A percentile compares a stretch with the other conserved stretches of the same genome.
Evolutionary conservation across 2,888 invertebrate species (phyloP).

Genomic region (Ornithoptera priamus): DNA sequence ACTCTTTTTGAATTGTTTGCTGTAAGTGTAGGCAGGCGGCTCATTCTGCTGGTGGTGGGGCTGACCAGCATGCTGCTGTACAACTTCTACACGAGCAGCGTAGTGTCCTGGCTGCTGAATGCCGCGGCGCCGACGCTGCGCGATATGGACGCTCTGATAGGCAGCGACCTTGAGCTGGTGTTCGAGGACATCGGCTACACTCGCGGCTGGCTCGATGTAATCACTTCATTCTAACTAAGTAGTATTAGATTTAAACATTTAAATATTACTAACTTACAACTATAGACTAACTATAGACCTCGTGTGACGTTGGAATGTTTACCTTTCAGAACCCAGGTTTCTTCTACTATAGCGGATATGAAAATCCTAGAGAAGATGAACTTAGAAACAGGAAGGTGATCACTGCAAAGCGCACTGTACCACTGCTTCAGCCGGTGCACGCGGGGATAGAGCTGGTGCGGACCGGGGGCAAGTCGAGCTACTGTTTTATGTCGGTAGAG

Average conservation of each 20-base stretch:
- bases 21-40: slow-evolving; percentile 51
- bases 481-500: background rate
- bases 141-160: slow-evolving; percentile 69
- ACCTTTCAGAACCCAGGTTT: slow-evolving; percentile 59
- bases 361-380: slow-evolving; percentile 61
- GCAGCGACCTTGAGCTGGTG: slow-evolving; percentile 71
- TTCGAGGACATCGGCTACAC: slow-evolving; percentile 77
- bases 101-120: slow-evolving; percentile 79
- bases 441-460: slow-evolving; percentile 57
- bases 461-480: slow-evolving; percentile 48
- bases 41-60: slow-evolving; percentile 59
- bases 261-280: too few relatives aligned
- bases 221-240: too few relatives aligned
- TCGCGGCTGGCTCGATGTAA: slow-evolving; percentile 61
- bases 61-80: slow-evolving; percentile 73
- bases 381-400: slow-evolving; percentile 61
- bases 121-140: slow-evolving; percentile 69
- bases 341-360: slow-evolving; percentile 63
- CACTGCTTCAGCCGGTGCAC: slow-evolving; percentile 47
- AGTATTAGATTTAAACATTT: too few relatives aligned
- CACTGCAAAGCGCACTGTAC: slow-evolving; percentile 46
- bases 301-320: background rate
- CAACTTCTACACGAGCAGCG: slow-evolving; percentile 82
- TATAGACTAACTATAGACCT: too few relatives aligned
- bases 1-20: too few relatives aligned